These are phyloP conservation scores for Solenopsis fugax DNA, from an alignment of 1,140 invertebrate species.

Conservation along the genomic window DNA sequence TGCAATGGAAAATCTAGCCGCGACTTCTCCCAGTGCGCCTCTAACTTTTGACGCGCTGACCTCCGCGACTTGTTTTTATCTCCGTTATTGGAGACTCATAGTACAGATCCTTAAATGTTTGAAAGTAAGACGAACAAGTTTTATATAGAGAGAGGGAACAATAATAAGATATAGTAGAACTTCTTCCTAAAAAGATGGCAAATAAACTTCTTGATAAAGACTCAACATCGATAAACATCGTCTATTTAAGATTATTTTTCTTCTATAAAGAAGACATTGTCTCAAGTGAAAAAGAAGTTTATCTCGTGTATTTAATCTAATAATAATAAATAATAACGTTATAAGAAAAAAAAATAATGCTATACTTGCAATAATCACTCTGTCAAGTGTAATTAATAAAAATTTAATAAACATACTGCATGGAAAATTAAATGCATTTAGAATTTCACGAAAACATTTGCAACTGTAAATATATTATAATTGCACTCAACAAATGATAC, in stretches of 20 bases:
- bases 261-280: background rate
- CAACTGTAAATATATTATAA: background rate
- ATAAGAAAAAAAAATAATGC: background rate
- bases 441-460: background rate
- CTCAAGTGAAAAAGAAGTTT: background rate
- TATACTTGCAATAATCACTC: background rate
- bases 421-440: background rate
- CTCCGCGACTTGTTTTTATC: constrained; percentile 32
- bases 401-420: background rate
- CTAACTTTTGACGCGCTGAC: constrained; percentile 43
- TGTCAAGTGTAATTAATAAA: background rate
- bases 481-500: background rate
- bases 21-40: constrained; percentile 14
- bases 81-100: constrained; percentile 27
- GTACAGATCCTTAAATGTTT: constrained; percentile 26
- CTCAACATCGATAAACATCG: constrained; percentile 19
- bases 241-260: background rate
- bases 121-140: background rate
- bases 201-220: background rate
- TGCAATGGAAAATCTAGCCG: constrained; percentile 36
- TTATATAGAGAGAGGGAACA: background rate
- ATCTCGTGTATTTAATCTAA: background rate
- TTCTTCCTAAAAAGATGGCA: background rate
- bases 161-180: constrained; percentile 3
- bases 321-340: background rate